Conservation (phyloP, 1,140 invertebrate genomes). For the Pseudomyrmex dendroicus region DNA sequence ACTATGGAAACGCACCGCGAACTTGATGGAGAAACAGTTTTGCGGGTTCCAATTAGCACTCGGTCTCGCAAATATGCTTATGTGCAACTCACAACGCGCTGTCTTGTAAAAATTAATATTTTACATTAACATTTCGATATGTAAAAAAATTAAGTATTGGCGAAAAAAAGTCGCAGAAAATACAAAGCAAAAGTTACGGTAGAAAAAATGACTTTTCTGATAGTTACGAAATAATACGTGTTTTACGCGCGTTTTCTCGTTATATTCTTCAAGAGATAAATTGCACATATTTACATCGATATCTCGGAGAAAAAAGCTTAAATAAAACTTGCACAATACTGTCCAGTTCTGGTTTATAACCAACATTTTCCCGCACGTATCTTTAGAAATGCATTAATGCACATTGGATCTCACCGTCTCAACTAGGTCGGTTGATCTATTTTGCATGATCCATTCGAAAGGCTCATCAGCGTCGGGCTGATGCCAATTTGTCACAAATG, state of each 20-base stretch:
- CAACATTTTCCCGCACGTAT: neutral
- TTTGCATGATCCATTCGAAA: neutral
- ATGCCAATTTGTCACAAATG: slow-evolving; percentile 2
- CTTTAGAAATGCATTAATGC: slow-evolving; percentile 13
- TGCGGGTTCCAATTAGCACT: slow-evolving; percentile 34
- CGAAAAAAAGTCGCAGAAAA: no score
- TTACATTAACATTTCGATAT: no score
- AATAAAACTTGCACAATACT: neutral
- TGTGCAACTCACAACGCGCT: slow-evolving; percentile 6
- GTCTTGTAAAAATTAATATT: no score
- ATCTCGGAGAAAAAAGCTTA: no score
- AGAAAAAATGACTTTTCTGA: no score
- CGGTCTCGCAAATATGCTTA: slow-evolving; percentile 6
- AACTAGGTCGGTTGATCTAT: slow-evolving; percentile 8
- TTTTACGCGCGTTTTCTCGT: no score
- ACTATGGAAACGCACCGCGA: slow-evolving; percentile 35
- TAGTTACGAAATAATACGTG: no score
- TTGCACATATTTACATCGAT: no score
- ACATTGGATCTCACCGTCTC: neutral
- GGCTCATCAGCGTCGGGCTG: neutral
- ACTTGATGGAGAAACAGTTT: slow-evolving; percentile 34
- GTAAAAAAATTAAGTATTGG: no score
- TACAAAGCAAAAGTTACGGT: no score
- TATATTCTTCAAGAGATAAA: no score
- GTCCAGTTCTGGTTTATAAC: neutral